These are phyloP conservation scores for Lampropteryx suffumata DNA, from an alignment of 2,888 invertebrate species.

Conservation along the genomic window DNA sequence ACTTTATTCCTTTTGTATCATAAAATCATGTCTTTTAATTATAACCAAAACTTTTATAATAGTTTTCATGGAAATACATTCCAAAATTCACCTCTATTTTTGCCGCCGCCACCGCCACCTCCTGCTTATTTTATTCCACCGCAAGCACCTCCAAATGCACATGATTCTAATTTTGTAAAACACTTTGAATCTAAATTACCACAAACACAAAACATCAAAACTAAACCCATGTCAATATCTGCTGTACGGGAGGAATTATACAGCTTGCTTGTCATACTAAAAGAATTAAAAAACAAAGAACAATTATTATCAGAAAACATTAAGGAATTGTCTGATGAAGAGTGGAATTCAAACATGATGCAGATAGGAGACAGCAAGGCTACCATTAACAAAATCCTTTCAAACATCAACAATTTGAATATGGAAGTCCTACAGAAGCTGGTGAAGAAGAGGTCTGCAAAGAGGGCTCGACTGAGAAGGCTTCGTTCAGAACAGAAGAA, in stretches of 20 bases:
- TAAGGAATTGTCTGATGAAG: slow-evolving; percentile 67
- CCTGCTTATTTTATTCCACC: slow-evolving; percentile 45
- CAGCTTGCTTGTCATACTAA: slow-evolving; percentile 42
- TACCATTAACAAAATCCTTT: slow-evolving; percentile 63
- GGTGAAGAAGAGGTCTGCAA: slow-evolving; percentile 72
- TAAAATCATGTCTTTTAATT: slow-evolving; percentile 73
- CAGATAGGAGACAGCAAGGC: slow-evolving; percentile 75
- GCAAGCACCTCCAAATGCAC: slow-evolving; percentile 24
- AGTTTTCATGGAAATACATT: slow-evolving; percentile 66
- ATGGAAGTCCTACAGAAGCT: slow-evolving; percentile 64
- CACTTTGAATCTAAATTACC: slow-evolving; percentile 43
- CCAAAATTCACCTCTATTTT: slow-evolving; percentile 48
- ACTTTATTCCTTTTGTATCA: slow-evolving; percentile 49
- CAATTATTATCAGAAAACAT: slow-evolving; percentile 68
- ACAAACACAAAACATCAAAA: slow-evolving; percentile 4
- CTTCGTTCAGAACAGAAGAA: slow-evolving; percentile 55
- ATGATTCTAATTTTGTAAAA: slow-evolving; percentile 57
- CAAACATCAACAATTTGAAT: slow-evolving; percentile 64
- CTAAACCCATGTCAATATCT: slow-evolving; percentile 43
- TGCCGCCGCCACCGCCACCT: slow-evolving; percentile 51
- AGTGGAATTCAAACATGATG: slow-evolving; percentile 81
- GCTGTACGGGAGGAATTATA: slow-evolving; percentile 46
- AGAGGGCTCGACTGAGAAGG: slow-evolving; percentile 73
- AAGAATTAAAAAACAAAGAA: slow-evolving; percentile 56
- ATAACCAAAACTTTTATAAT: slow-evolving; percentile 64